Conservation (phyloP, 2,797 vertebrate species). For the Crocodylus rhombifer region DNA sequence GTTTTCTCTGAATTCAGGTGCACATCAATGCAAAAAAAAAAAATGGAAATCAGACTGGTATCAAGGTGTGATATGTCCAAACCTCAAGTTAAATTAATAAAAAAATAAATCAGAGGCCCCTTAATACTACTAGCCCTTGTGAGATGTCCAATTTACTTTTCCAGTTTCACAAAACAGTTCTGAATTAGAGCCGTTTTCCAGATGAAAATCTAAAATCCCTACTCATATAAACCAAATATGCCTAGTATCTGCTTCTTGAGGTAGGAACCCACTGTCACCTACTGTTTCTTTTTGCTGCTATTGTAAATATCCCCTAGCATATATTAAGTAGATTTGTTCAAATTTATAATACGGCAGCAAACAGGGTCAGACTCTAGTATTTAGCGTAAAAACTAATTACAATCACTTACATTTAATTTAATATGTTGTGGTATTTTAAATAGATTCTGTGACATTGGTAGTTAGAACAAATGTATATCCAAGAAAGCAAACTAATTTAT, state of each 20-base stretch:
- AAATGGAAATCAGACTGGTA: accelerated
- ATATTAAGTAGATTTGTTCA: not conserved
- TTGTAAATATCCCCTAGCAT: not conserved
- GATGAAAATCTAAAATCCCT: slow-evolving; percentile 49
- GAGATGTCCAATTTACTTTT: slow-evolving; percentile 35
- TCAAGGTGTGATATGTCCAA: no score
- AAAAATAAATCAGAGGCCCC: not conserved
- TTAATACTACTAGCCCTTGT: not conserved
- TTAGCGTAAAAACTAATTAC: not conserved
- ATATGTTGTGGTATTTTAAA: not conserved
- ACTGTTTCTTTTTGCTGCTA: not conserved
- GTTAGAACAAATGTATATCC: no score
- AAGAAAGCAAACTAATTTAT: no score
- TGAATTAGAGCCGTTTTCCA: slow-evolving; percentile 41
- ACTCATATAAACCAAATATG: not conserved
- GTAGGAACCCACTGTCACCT: not conserved
- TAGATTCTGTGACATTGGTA: not conserved
- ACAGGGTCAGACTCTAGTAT: not conserved
- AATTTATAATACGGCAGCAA: not conserved
- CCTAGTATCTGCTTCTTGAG: not conserved
- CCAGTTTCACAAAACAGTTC: slow-evolving; percentile 26
- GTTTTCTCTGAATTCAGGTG: no score
- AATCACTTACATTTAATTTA: not conserved
- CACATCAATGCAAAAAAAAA: not conserved
- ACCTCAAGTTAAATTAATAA: no score